These are phyloP conservation scores for Hypena proboscidalis DNA, from an alignment of 2,888 invertebrate genomes.

Conservation along the genomic window DNA sequence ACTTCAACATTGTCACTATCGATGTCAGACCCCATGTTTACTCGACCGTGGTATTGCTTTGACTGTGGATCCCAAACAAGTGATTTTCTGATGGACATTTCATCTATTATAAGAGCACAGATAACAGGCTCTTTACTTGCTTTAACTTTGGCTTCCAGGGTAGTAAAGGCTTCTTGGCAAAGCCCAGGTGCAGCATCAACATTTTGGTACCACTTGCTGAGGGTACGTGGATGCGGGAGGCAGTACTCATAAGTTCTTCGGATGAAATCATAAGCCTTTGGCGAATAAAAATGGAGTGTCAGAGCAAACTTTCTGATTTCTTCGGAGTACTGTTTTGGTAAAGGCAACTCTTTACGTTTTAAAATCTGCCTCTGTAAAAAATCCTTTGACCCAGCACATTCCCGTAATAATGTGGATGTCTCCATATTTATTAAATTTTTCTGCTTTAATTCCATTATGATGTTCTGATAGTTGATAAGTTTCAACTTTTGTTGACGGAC, in stretches of 20 bases:
- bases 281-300: no score
- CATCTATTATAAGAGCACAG: slow-evolving; percentile 3
- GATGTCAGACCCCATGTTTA: not conserved
- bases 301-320: slow-evolving; percentile 11
- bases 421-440: no score
- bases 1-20: not conserved
- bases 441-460: no score
- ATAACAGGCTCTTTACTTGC: not conserved
- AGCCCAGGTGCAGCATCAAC: slow-evolving; percentile 8
- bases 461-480: no score
- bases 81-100: slow-evolving; percentile 8
- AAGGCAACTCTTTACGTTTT: no score
- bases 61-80: not conserved
- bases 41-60: not conserved
- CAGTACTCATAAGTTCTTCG: slow-evolving; percentile 2
- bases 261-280: slow-evolving; percentile 6
- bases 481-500: no score
- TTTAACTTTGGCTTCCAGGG: slow-evolving; percentile 1
- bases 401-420: no score
- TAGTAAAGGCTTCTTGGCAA: slow-evolving; percentile 3
- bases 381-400: no score
- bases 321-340: no score
- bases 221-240: slow-evolving; percentile 6
- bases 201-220: slow-evolving; percentile 11
- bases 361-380: no score